phyloP scores from a whole-genome alignment of 1,140 invertebrate genomes.

The Drosophila burlai region DNA sequence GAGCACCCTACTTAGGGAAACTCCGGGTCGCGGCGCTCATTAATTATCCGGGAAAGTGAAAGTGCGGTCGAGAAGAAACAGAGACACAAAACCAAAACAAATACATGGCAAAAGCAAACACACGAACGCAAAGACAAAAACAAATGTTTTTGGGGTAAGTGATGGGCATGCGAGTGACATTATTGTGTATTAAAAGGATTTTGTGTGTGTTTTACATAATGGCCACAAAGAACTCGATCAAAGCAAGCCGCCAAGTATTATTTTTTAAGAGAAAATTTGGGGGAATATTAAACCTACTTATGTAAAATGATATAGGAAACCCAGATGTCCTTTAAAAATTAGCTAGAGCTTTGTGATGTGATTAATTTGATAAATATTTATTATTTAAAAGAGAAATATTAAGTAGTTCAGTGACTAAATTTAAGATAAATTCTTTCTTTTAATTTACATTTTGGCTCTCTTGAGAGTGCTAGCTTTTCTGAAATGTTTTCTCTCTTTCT shows the following conservation, averaged over 20 bases:
- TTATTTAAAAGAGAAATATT: background rate
- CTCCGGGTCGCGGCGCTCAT: conserved; percentile 58
- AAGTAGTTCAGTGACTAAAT: background rate
- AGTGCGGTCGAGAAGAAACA: conserved; percentile 43
- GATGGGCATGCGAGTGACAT: conserved; percentile 62
- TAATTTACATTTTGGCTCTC: no score
- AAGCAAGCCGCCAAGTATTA: conserved; percentile 5
- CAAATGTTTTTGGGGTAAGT: conserved; percentile 56
- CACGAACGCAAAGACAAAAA: conserved; percentile 51
- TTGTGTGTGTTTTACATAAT: conserved; percentile 51
- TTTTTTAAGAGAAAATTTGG: background rate
- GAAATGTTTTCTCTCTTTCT: no score
- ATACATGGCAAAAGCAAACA: conserved; percentile 23
- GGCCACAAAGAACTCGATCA: conserved; percentile 35
- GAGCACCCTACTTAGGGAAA: conserved; percentile 70
- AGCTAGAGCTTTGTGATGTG: background rate
- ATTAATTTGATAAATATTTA: background rate
- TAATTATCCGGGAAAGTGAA: conserved; percentile 69
- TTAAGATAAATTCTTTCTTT: no score
- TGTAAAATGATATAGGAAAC: background rate
- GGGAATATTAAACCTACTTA: background rate
- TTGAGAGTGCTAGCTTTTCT: no score
- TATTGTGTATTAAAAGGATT: conserved; percentile 73
- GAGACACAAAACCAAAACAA: conserved; percentile 1
- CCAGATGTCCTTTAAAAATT: background rate